Percentiles rank a stretch among this genome's conserved stretches.
Conservation (phyloP, 2,113 vertebrate genomes). For the Lota lota region DNA sequence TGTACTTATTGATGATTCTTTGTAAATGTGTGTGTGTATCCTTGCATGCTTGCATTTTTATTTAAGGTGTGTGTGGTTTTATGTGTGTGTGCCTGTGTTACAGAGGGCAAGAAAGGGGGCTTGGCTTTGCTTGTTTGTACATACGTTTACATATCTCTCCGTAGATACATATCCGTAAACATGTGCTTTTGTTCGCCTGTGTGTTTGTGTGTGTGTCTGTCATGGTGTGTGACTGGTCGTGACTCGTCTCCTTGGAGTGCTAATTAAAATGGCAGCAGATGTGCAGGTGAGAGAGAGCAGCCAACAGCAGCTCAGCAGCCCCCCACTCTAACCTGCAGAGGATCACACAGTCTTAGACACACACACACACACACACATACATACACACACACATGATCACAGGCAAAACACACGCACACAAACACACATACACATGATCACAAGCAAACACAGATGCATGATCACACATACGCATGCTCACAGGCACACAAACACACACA, state of each 20-base stretch:
- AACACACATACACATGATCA: no score
- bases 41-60: background rate
- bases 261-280: constrained; percentile 94
- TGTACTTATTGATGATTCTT: background rate
- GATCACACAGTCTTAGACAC: background rate
- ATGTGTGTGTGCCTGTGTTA: background rate
- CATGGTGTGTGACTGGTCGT: constrained; percentile 72
- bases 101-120: no score
- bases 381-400: no score
- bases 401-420: no score
- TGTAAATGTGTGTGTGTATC: background rate
- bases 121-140: no score
- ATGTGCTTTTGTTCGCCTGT: constrained; percentile 75
- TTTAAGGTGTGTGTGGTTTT: background rate
- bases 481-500: no score
- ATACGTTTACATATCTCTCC: no score
- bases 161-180: constrained; percentile 54
- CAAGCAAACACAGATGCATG: no score
- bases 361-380: constrained; percentile 28
- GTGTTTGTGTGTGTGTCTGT: constrained; percentile 61
- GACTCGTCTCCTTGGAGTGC: constrained; percentile 86
- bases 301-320: background rate
- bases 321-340: background rate
- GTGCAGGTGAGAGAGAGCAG: constrained; percentile 89
- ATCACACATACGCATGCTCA: no score